Conservation (phyloP, 2,797 vertebrate genomes). For the Pangasius krempfi region DNA sequence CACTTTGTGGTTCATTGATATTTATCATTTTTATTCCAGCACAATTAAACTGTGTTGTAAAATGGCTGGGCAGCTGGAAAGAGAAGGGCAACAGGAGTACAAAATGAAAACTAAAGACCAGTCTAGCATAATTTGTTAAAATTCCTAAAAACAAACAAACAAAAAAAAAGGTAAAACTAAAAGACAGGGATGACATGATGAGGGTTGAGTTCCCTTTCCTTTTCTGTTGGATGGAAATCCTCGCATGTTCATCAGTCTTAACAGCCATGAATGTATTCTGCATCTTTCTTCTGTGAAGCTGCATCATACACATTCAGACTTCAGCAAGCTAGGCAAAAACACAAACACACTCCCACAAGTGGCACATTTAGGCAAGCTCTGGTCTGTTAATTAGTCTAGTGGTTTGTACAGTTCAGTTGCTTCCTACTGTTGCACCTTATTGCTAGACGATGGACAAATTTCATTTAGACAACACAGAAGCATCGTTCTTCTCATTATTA, state of each 20-base stretch:
- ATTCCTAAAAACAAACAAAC: conserved; percentile 67
- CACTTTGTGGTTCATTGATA: conserved; percentile 65
- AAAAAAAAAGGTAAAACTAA: conserved; percentile 39
- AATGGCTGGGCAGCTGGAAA: conserved; percentile 80
- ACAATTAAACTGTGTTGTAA: conserved; percentile 79
- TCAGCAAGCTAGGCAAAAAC: conserved; percentile 41
- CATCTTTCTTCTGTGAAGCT: conserved; percentile 53
- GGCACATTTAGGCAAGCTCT: conserved; percentile 40
- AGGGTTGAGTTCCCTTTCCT: conserved; percentile 53
- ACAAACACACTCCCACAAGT: conserved; percentile 40
- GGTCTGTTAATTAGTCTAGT: conserved; percentile 45
- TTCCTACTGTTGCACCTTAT: conserved; percentile 37
- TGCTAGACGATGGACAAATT: conserved; percentile 59
- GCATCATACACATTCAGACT: conserved; percentile 55
- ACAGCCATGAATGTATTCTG: conserved; percentile 59
- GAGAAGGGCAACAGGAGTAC: conserved; percentile 74
- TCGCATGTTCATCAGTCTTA: conserved; percentile 62
- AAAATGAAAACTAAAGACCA: conserved; percentile 80
- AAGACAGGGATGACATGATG: conserved; percentile 60
- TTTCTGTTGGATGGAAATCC: conserved; percentile 66
- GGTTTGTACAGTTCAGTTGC: conserved; percentile 48
- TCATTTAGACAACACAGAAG: conserved; percentile 29
- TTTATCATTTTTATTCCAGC: conserved; percentile 80
- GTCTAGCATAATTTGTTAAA: conserved; percentile 75
- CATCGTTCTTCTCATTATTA: background rate